Base-by-base conservation (phyloP, 2,888 invertebrate species). In the Coenonympha arcania region DNA sequence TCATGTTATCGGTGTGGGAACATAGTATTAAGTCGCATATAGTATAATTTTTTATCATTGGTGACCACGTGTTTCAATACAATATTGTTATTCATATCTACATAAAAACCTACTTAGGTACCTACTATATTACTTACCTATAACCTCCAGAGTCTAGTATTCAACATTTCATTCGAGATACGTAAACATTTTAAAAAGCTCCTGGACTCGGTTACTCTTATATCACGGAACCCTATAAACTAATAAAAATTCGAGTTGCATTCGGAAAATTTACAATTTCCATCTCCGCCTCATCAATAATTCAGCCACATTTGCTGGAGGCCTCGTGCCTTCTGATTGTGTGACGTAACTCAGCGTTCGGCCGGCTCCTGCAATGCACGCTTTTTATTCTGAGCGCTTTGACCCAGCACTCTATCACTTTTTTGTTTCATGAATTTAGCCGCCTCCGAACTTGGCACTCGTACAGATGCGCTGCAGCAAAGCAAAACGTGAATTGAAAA, bases 401-500 rank as follows among this genome's bases (percentile, higher is more conserved):
- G 44, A 54, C 45, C 54, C 45, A 34, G 42, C 46, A 46, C 46
- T 54, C 52, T 49, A 49, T 54, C 54, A 54, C 48, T 52, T 54
- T 48, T 52, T 54, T 54, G 51, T 52, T 48, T 42, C 54, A 42
- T 48, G 42, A 51, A 48, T 51, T 50, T 48, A 51, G 48, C 52
- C 52, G 46, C 48, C 45, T 48, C 42, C 26, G 37, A 54, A 52
- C 48, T 54, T 54, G 54, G 54, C 54, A 54, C 48, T 39, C 20
- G 46, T 45, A 36, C 54, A 41, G 36, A 28, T 41, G 48, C 52
- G 48, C 42, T 46, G 39, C 33, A 52, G 45, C 48, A 46, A 45
- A 51, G 45, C 44, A 40, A 48, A 49, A 44, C 54, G 45, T 51
- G 54, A 51, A 54, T 52, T 54, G 54, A 48, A 52, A 51, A 52